Conservation (phyloP, 2,113 vertebrate species). For the Dolichotis patagonum region DNA sequence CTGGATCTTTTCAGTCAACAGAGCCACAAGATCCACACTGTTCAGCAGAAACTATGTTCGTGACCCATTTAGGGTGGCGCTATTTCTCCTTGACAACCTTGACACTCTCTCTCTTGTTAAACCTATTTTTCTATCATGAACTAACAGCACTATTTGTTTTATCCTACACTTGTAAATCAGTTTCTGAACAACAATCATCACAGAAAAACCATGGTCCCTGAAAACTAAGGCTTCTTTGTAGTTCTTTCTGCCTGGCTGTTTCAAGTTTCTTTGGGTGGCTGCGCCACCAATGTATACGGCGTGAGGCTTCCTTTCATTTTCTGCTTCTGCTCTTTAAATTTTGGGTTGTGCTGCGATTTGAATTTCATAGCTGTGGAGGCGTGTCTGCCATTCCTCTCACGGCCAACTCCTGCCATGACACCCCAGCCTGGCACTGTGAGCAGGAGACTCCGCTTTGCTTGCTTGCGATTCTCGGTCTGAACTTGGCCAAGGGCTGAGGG, state of each 20-base stretch:
- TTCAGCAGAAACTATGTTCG: background rate
- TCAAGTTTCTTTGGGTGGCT: background rate
- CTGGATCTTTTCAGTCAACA: background rate
- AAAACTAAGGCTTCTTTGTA: slow-evolving; percentile 1
- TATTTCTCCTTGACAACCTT: background rate
- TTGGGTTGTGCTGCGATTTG: background rate
- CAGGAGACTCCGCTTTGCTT: background rate
- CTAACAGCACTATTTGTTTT: background rate
- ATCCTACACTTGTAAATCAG: background rate
- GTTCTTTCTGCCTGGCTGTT: background rate
- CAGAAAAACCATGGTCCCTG: background rate
- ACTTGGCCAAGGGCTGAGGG: background rate
- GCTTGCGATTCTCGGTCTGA: background rate
- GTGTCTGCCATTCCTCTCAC: background rate
- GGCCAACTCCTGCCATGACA: background rate
- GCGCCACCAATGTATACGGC: background rate
- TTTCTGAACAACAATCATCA: background rate
- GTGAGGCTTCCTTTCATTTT: background rate
- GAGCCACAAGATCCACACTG: background rate
- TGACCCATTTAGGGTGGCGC: background rate
- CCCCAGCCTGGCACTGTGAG: background rate
- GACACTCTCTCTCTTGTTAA: background rate
- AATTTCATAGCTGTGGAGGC: background rate
- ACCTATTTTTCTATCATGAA: background rate
- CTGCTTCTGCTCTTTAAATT: background rate